phyloP scores from a whole-genome alignment of 1,140 invertebrate species.

The Aphelenchoides besseyi region DNA sequence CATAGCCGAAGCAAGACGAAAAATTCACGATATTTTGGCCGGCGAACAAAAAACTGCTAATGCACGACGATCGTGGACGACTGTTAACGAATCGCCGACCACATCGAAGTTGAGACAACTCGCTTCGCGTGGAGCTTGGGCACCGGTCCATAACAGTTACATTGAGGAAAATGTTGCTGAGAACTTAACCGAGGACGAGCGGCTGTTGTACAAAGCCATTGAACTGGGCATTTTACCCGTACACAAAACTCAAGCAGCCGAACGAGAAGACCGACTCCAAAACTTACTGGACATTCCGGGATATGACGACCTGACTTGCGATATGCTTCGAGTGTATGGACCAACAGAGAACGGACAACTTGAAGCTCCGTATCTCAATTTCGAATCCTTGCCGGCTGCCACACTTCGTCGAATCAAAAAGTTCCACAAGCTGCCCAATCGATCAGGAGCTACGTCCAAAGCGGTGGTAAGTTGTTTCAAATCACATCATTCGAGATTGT shows the following conservation, averaged over 20 bases:
- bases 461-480: neutral
- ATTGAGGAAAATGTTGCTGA: neutral
- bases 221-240: neutral
- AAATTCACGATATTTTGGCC: neutral
- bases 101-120: neutral
- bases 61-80: neutral
- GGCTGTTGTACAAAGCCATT: neutral
- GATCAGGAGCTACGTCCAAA: conserved; percentile 1
- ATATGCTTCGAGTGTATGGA: neutral
- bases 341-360: neutral
- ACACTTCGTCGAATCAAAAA: neutral
- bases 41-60: neutral
- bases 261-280: neutral
- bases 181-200: neutral
- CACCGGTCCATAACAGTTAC: neutral
- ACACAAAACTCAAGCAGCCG: neutral
- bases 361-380: neutral
- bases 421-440: conserved; percentile 7
- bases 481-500: neutral
- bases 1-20: neutral
- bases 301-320: neutral
- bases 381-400: neutral
- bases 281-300: neutral
- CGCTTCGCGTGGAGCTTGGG: neutral
- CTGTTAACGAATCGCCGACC: neutral